phyloP scores from a whole-genome alignment of 2,888 invertebrate species.

The Boloria selene region DNA sequence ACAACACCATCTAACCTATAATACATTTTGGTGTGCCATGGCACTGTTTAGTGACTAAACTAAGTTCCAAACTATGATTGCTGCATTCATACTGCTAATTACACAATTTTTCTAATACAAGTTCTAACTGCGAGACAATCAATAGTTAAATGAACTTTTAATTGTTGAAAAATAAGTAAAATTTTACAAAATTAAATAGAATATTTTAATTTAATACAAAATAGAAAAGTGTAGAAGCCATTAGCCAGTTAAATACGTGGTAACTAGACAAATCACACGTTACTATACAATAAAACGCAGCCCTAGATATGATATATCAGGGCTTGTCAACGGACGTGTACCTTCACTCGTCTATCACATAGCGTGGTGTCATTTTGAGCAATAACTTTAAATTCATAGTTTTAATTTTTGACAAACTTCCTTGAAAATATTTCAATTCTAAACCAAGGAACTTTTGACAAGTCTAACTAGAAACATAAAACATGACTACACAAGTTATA shows the following conservation, averaged over 20 bases:
- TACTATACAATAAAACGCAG: slow-evolving; percentile 20
- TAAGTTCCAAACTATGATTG: slow-evolving; percentile 9
- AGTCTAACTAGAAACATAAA: background rate
- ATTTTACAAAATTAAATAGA: background rate
- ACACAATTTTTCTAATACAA: slow-evolving; percentile 4
- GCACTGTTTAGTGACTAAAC: slow-evolving; percentile 46
- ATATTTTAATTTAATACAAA: slow-evolving; percentile 4
- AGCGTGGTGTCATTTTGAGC: slow-evolving; percentile 63
- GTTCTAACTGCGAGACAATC: slow-evolving; percentile 10
- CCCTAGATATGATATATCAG: slow-evolving; percentile 29
- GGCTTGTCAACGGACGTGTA: slow-evolving; percentile 50
- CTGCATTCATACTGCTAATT: background rate
- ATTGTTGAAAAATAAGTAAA: slow-evolving; percentile 10
- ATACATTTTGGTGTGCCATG: slow-evolving; percentile 65
- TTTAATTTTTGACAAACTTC: slow-evolving; percentile 1
- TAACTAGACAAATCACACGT: slow-evolving; percentile 24
- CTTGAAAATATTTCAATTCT: background rate
- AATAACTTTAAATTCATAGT: slow-evolving; percentile 44
- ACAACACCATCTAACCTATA: slow-evolving; percentile 45
- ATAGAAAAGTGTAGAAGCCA: slow-evolving; percentile 2
- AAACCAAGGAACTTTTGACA: background rate
- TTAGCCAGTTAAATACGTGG: slow-evolving; percentile 23
- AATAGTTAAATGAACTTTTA: slow-evolving; percentile 1
- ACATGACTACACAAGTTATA: no score
- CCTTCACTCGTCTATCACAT: slow-evolving; percentile 55